A percentile compares a stretch with the other conserved stretches of the same genome.
These are phyloP conservation scores for Alligator sinensis DNA, from an alignment of 2,113 vertebrate species.

Conservation along the genomic window DNA sequence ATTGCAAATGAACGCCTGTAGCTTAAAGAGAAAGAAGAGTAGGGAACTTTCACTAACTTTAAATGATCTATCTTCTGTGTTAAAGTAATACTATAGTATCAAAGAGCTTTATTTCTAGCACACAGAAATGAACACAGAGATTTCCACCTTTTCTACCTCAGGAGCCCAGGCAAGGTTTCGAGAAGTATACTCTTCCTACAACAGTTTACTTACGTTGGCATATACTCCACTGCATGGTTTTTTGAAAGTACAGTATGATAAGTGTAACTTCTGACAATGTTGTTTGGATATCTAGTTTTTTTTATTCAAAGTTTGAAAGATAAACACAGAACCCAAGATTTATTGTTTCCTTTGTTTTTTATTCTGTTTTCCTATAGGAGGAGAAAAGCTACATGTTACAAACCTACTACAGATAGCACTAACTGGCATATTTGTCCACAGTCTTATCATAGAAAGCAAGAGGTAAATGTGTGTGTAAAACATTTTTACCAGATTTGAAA, in stretches of 20 bases:
- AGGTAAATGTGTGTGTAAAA: too few species aligned
- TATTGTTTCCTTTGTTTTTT: too few species aligned
- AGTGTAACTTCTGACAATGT: neutral
- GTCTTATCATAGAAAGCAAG: too few species aligned
- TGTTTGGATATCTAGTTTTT: too few species aligned
- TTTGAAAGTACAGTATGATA: neutral
- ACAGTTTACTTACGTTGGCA: neutral
- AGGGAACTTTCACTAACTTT: neutral
- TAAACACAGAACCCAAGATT: too few species aligned
- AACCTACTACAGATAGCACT: too few species aligned
- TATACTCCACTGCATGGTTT: neutral
- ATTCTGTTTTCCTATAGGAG: too few species aligned
- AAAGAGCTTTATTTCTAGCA: neutral
- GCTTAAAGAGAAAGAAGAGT: accelerated
- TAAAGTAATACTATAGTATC: neutral
- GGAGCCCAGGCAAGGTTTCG: neutral
- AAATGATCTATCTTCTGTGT: neutral
- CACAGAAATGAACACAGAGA: neutral
- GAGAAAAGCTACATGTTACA: too few species aligned
- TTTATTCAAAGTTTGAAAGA: too few species aligned
- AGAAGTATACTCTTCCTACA: neutral
- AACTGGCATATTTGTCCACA: too few species aligned
- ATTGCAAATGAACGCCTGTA: too few species aligned
- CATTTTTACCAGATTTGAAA: too few species aligned
- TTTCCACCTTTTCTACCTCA: neutral